Evolutionary conservation across 1,140 invertebrate genomes (phyloP).

Genomic region (Leptoteleia sp.): DNA sequence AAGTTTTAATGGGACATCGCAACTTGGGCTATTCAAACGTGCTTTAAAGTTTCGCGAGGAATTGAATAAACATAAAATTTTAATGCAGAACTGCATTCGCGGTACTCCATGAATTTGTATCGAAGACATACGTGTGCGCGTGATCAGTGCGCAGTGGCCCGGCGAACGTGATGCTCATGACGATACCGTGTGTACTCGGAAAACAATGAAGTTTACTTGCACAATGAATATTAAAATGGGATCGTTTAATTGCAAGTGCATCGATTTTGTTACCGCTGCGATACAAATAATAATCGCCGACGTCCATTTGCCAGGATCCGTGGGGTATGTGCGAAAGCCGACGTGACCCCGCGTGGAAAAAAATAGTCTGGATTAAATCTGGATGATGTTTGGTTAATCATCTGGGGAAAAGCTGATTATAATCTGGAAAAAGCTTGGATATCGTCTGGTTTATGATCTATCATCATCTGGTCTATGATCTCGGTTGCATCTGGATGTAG

Average conservation of each 20-base stretch:
- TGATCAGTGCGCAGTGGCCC: constrained; percentile 21
- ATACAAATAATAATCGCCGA: constrained; percentile 15
- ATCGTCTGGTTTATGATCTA: too few species aligned
- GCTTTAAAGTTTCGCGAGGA: constrained; percentile 17
- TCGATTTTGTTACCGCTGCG: constrained; percentile 17
- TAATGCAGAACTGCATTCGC: constrained; percentile 49
- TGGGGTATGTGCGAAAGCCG: too few species aligned
- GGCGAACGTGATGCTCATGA: constrained; percentile 47
- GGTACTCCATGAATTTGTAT: constrained; percentile 67
- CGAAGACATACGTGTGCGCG: constrained; percentile 31
- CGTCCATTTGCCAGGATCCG: too few species aligned
- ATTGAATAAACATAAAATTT: constrained; percentile 57
- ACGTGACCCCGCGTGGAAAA: too few species aligned
- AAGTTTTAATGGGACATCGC: constrained; percentile 4
- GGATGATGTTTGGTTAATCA: too few species aligned
- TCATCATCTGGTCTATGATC: too few species aligned
- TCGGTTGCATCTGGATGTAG: too few species aligned
- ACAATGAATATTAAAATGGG: constrained; percentile 35
- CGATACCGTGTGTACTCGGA: constrained; percentile 36
- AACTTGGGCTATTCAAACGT: constrained; percentile 4
- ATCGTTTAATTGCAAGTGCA: constrained; percentile 35
- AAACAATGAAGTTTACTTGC: constrained; percentile 49
- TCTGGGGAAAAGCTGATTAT: too few species aligned
- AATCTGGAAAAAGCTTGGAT: too few species aligned
- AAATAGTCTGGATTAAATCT: too few species aligned